Percentiles rank a stretch among this genome's conserved stretches.
Conservation (phyloP, 1,140 invertebrate genomes). For the Tetranychus urticae region DNA sequence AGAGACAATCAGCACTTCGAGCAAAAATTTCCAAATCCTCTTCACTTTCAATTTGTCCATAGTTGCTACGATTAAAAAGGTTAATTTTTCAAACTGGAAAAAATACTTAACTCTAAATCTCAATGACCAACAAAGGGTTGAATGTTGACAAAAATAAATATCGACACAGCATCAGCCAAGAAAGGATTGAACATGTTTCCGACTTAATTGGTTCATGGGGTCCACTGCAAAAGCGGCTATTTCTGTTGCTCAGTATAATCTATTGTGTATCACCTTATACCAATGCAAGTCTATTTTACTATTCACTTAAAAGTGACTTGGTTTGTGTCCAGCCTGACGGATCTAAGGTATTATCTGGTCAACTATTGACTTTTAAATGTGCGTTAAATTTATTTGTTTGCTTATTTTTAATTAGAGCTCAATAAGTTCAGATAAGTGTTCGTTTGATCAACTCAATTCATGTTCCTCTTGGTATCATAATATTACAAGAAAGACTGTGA, state of each 20-base stretch:
- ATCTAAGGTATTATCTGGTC: too few species aligned
- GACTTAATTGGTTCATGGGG: background rate
- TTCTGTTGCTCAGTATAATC: background rate
- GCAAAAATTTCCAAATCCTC: too few species aligned
- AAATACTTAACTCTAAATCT: too few species aligned
- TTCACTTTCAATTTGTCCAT: too few species aligned
- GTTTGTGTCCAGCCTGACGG: background rate
- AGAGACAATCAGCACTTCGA: too few species aligned
- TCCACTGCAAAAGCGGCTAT: background rate
- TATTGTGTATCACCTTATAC: background rate
- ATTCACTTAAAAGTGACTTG: background rate
- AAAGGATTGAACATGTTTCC: background rate
- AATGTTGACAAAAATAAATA: too few species aligned
- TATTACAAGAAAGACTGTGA: background rate
- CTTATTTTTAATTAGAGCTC: background rate
- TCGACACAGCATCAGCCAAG: background rate
- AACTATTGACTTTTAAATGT: too few species aligned
- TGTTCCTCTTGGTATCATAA: background rate
- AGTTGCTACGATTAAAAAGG: too few species aligned
- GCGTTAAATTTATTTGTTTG: too few species aligned
- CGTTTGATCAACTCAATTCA: background rate
- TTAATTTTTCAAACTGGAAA: too few species aligned
- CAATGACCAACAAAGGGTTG: too few species aligned
- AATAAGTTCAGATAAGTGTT: background rate
- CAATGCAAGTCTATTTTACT: background rate